Percentiles rank a stretch among this genome's conserved stretches.
phyloP scores from a whole-genome alignment of 1,140 invertebrate genomes.

The Ips typographus region DNA sequence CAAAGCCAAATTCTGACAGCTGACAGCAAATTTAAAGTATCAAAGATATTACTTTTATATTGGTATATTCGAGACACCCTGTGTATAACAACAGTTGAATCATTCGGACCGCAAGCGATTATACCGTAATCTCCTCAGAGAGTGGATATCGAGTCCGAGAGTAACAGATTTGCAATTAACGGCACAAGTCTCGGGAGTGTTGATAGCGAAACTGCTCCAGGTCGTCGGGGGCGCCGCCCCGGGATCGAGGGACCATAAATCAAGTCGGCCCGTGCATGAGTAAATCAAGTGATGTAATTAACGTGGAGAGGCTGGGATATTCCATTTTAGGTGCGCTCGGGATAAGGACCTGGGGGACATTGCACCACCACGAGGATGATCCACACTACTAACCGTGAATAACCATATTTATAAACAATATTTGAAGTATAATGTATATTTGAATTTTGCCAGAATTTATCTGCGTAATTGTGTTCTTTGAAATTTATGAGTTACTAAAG shows the following conservation, averaged over 20 bases:
- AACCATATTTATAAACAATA: no score
- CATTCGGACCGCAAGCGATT: slow-evolving; percentile 8
- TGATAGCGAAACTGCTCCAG: slow-evolving; percentile 22
- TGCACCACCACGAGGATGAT: no score
- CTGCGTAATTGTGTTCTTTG: no score
- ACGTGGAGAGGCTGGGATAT: slow-evolving; percentile 20
- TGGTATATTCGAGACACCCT: no score
- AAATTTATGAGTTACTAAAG: no score
- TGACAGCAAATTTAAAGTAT: no score
- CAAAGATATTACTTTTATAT: no score
- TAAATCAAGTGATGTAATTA: slow-evolving; percentile 32
- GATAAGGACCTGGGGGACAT: neutral
- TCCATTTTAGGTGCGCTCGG: slow-evolving; percentile 11
- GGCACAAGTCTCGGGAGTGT: slow-evolving; percentile 28
- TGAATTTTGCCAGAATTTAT: no score
- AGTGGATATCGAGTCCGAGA: slow-evolving; percentile 2
- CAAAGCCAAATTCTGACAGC: no score
- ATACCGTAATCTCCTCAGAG: slow-evolving; percentile 8
- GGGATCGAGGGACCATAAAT: slow-evolving; percentile 22
- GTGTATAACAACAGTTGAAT: no score
- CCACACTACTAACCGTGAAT: no score
- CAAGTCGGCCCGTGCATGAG: slow-evolving; percentile 23
- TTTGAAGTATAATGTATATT: no score
- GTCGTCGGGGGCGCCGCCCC: slow-evolving; percentile 5
- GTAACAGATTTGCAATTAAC: slow-evolving; percentile 34